These are phyloP conservation scores for Dasyurus viverrinus DNA, from an alignment of 2,113 vertebrate genomes.

Conservation along the genomic window DNA sequence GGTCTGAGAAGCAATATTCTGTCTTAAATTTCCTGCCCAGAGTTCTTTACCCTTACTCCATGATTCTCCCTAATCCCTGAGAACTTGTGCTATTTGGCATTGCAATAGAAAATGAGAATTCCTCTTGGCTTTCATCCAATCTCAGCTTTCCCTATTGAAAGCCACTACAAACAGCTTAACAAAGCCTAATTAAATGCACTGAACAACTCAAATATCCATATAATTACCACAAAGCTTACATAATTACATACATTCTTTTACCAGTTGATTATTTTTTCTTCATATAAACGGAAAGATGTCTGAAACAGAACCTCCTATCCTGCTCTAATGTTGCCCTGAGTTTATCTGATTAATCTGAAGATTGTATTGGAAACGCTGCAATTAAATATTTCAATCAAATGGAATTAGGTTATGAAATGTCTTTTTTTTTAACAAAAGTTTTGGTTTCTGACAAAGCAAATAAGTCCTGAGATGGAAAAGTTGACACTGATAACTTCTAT, in stretches of 20 bases:
- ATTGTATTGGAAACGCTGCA: conserved; percentile 53
- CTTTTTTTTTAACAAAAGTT: not conserved
- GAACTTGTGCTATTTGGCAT: not conserved
- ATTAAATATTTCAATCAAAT: conserved; percentile 57
- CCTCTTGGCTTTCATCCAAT: conserved; percentile 72
- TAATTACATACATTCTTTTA: conserved; percentile 72
- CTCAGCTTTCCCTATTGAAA: conserved; percentile 55
- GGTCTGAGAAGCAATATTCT: not conserved
- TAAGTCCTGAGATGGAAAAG: not conserved
- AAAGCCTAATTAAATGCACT: conserved; percentile 77
- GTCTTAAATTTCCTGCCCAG: not conserved
- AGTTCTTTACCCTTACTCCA: conserved; percentile 9
- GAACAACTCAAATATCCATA: conserved; percentile 75
- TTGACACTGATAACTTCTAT: not conserved
- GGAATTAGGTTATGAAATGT: conserved; percentile 56
- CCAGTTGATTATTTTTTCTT: conserved; percentile 65
- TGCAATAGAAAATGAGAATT: conserved; percentile 43
- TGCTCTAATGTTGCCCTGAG: conserved; percentile 46
- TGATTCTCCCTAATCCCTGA: conserved; percentile 29
- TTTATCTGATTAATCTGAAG: conserved; percentile 68
- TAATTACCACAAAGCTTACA: conserved; percentile 74
- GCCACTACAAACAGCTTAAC: conserved; percentile 69
- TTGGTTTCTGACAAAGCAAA: not conserved
- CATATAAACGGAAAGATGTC: conserved; percentile 57
- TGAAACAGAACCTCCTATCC: conserved; percentile 42